Evolutionary conservation across 2,888 invertebrate genomes (phyloP), one percentile per base, ranked within the genome.

Genomic region (Netelia virgata): DNA sequence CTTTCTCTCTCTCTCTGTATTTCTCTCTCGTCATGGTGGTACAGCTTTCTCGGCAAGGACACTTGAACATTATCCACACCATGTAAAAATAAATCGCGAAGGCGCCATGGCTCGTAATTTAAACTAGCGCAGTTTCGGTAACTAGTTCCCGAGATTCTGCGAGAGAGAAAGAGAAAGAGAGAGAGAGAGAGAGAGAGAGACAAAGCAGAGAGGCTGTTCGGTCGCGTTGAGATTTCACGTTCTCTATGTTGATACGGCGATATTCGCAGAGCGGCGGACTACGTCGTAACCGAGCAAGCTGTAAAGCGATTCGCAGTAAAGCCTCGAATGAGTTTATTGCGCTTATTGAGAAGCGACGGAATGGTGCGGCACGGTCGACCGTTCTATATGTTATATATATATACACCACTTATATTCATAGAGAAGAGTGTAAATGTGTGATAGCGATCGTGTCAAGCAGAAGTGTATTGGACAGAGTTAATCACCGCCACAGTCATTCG

Each of bases 301-400:
- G 92, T 93, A 93, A 93, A 93, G 90, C 93, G 89, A 93, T 93
- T 92, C 90, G 90, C 91, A 91, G 90, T 93, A 91, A 93, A 93
- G 89, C 91, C 88, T 86, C 87, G 90, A 93, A 93, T 93, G 93
- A 93, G 92, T 93, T 93, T 93, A 93, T 93, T 92, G 91, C 93
- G 91, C 91, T 93, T 92, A 93, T 93, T 93, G 92, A 90, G 87
- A 88, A 78, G 73, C 74, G 69, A 75, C 70, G 78, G 78, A 84
- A 73, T 84, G 68, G 75, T 80, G 50, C 23, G 69, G 53, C 55
- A 63, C 69, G 50, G 47, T 64, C 47, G 53, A 68, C 76, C 16
- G 16, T 41, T 50, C 47, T 69, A 50, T 47, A 14, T 47, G 14
- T 72, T 70, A 70, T 66, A 63, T 28, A 50, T 41, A 72, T 64